Conservation (phyloP, 2,888 invertebrate species). For the Drosophila fungiperda region DNA sequence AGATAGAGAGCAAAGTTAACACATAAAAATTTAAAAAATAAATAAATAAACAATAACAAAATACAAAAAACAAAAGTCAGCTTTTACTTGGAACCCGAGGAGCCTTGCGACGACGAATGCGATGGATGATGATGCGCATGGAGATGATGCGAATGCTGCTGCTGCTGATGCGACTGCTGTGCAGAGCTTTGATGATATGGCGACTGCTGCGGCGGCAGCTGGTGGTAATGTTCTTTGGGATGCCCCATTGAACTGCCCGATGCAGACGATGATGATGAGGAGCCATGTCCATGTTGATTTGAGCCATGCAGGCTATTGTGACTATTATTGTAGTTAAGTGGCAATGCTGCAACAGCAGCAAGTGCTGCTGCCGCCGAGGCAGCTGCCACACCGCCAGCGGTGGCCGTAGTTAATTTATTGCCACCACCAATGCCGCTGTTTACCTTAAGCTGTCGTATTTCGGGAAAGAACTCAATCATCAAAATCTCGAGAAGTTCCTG, state of each 20-base stretch:
- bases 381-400: constrained; percentile 61
- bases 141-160: constrained; percentile 20
- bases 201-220: constrained; percentile 55
- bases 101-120: constrained; percentile 15
- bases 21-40: constrained; percentile 6
- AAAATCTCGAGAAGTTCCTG: constrained; percentile 90
- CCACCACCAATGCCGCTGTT: constrained; percentile 46
- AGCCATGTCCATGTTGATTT: constrained; percentile 25
- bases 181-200: constrained; percentile 58
- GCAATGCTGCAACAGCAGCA: constrained; percentile 63
- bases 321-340: constrained; percentile 50
- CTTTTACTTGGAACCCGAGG: constrained; percentile 52
- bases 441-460: constrained; percentile 87
- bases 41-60: constrained; percentile 16
- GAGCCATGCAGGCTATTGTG: constrained; percentile 40
- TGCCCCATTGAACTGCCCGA: constrained; percentile 18
- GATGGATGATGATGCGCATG: constrained; percentile 46
- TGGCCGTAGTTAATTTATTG: constrained; percentile 59
- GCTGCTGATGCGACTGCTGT: constrained; percentile 24
- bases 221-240: constrained; percentile 54
- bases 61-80: constrained; percentile 1
- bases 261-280: constrained; percentile 14
- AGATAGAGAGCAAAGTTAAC: constrained; percentile 46
- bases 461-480: constrained; percentile 89
- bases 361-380: constrained; percentile 66